Percentiles rank a stretch among this genome's conserved stretches.
These are phyloP conservation scores for Cryptocephalus moraei DNA, from an alignment of 2,888 invertebrate genomes.

Conservation along the genomic window DNA sequence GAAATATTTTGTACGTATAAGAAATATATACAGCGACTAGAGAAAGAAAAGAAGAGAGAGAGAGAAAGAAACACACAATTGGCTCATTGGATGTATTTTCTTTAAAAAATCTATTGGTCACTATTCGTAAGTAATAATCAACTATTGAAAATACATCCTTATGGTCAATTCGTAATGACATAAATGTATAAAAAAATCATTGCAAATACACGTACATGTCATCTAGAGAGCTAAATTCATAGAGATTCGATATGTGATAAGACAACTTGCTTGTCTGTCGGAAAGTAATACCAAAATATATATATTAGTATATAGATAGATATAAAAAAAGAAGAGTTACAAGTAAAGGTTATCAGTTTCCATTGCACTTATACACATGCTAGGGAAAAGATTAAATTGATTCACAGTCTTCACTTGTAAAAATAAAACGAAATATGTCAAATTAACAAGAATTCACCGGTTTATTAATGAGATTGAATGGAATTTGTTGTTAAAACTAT, in stretches of 20 bases:
- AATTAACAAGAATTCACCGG: neutral
- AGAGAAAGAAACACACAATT: constrained; percentile 3
- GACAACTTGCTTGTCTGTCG: constrained; percentile 24
- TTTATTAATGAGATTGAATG: neutral
- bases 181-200: constrained; percentile 10
- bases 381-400: neutral
- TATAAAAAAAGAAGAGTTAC: constrained; percentile 22
- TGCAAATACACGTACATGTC: constrained; percentile 23
- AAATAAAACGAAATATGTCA: neutral
- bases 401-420: neutral
- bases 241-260: constrained; percentile 34
- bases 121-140: neutral
- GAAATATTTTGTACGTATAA: constrained; percentile 24
- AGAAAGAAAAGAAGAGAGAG: constrained; percentile 24
- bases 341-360: constrained; percentile 23
- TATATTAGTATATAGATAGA: constrained; percentile 24
- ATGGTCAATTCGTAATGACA: too few species aligned
- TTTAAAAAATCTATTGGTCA: neutral
- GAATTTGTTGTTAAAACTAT: too few species aligned
- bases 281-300: constrained; percentile 33
- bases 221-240: constrained; percentile 25
- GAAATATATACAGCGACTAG: constrained; percentile 34
- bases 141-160: constrained; percentile 23
- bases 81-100: neutral
- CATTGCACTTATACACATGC: constrained; percentile 29